Evolutionary conservation across 1,140 invertebrate species (phyloP).

Genomic region (Cotesia chilonis): DNA sequence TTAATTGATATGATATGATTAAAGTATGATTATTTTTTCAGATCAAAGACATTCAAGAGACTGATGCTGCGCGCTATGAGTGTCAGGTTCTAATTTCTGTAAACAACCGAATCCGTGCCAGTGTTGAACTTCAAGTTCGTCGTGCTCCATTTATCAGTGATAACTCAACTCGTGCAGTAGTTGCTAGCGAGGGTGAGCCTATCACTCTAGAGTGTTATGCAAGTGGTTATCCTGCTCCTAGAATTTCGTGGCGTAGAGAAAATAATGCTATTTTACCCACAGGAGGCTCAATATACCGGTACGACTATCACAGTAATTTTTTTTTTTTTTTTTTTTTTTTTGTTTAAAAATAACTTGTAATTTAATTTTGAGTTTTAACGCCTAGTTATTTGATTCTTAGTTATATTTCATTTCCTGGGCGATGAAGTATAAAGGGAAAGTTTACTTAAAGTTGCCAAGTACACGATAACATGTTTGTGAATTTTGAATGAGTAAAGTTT

Average conservation of each 20-base stretch:
- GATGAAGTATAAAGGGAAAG: no score
- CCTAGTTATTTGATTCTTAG: no score
- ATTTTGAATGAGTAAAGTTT: no score
- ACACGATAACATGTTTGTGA: no score
- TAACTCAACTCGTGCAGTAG: slow-evolving; percentile 87
- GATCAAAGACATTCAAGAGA: slow-evolving; percentile 96
- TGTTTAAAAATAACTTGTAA: neutral
- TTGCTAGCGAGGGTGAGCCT: slow-evolving; percentile 81
- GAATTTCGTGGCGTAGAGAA: slow-evolving; percentile 90
- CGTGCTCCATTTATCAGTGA: slow-evolving; percentile 90
- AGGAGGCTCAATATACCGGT: slow-evolving; percentile 80
- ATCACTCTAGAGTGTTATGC: slow-evolving; percentile 89
- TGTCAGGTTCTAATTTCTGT: slow-evolving; percentile 86
- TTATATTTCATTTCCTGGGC: no score
- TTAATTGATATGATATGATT: neutral
- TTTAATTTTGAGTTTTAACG: no score
- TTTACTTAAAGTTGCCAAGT: no score
- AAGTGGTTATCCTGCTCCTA: slow-evolving; percentile 81
- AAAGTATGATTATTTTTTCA: slow-evolving; percentile 54
- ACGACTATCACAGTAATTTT: slow-evolving; percentile 22
- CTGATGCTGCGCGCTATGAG: slow-evolving; percentile 87
- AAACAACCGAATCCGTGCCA: slow-evolving; percentile 80
- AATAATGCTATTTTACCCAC: slow-evolving; percentile 93
- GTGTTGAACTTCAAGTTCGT: slow-evolving; percentile 84
- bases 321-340: slow-evolving; percentile 10